phyloP scores from a whole-genome alignment of 2,888 invertebrate species.

The Polymixis flavicincta region DNA sequence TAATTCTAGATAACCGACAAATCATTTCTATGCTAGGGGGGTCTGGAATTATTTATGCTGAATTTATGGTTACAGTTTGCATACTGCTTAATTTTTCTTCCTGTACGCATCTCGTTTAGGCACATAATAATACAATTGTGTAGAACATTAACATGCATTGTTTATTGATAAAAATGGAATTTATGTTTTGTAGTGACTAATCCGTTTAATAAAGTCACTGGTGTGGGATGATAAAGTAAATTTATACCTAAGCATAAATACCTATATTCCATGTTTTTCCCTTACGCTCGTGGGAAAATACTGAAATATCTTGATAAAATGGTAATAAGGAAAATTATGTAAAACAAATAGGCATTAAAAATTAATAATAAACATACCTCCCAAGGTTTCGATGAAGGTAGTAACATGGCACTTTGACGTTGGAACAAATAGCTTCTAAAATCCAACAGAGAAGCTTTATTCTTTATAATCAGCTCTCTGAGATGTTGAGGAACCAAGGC shows the following conservation, averaged over 20 bases:
- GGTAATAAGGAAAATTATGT: background rate
- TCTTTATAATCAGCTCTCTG: conserved; percentile 86
- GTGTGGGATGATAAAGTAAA: background rate
- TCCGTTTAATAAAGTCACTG: background rate
- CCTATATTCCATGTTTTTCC: background rate
- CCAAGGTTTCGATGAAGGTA: conserved; percentile 94
- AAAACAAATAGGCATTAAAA: background rate
- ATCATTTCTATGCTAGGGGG: no score
- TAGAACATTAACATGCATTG: conserved; percentile 17
- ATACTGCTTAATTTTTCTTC: no score
- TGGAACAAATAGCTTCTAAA: conserved; percentile 98
- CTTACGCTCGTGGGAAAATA: conserved; percentile 12
- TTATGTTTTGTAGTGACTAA: background rate
- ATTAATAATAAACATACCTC: conserved; percentile 90
- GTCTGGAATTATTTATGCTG: no score
- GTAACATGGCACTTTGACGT: conserved; percentile 96
- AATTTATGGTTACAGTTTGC: no score
- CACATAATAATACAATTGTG: conserved; percentile 9
- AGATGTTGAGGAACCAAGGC: conserved; percentile 91
- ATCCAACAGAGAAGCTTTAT: conserved; percentile 94
- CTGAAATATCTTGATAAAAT: background rate
- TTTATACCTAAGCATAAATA: background rate
- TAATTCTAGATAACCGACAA: no score
- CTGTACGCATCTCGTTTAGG: background rate
- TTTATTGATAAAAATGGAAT: conserved; percentile 33